Evolutionary conservation across 2,888 invertebrate species (phyloP).

Genomic region (Taenaris catops): DNA sequence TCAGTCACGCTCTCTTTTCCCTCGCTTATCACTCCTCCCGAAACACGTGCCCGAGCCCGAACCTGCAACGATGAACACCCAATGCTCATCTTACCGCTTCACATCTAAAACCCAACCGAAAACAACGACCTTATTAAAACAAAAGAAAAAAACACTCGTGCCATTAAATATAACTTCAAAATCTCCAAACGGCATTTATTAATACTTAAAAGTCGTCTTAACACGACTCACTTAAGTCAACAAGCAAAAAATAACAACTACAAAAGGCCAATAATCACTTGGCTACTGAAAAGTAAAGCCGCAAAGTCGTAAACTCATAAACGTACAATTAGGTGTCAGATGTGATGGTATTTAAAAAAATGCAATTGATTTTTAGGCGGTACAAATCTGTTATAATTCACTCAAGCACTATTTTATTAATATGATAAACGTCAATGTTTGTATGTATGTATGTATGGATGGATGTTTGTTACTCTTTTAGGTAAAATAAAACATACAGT

Average conservation of each 20-base stretch:
- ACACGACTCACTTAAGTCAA: slow-evolving; percentile 14
- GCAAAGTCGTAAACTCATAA: slow-evolving; percentile 78
- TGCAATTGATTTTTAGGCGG: no score
- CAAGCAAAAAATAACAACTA: slow-evolving; percentile 41
- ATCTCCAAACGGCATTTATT: slow-evolving; percentile 10
- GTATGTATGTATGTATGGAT: no score
- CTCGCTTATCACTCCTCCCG: slow-evolving; percentile 66
- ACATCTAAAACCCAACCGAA: no score
- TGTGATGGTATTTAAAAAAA: no score
- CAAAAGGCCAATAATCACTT: slow-evolving; percentile 61
- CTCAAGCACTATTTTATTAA: no score
- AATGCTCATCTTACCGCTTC: no score
- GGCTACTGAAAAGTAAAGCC: slow-evolving; percentile 69
- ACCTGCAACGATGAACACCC: not conserved
- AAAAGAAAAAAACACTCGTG: slow-evolving; percentile 1
- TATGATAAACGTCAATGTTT: no score
- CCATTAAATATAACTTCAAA: slow-evolving; percentile 1
- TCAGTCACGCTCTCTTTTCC: slow-evolving; percentile 72
- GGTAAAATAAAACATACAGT: no score
- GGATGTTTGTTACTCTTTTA: no score
- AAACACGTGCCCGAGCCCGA: slow-evolving; percentile 47
- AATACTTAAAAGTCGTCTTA: slow-evolving; percentile 16
- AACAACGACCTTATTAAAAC: no score
- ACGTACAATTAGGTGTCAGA: slow-evolving; percentile 80
- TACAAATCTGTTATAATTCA: no score